Base-by-base conservation (phyloP, 2,797 vertebrate genomes). In the Phylloscopus collybita region DNA sequence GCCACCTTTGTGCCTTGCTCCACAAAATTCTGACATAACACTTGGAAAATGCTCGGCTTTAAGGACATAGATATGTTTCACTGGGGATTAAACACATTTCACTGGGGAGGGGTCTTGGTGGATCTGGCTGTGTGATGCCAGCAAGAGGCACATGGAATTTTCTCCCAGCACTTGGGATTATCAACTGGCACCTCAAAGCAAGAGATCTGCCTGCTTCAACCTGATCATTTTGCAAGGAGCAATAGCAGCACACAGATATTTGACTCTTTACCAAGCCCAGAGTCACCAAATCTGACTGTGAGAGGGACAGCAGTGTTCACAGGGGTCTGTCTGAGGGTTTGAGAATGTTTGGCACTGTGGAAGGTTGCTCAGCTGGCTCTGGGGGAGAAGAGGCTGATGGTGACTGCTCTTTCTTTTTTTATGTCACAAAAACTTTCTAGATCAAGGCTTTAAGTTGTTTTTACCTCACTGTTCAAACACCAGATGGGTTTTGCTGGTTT, bases 161-260 rank as follows among this genome's bases (percentile, higher is more conserved):
- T 34, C n/a, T 51, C 29, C 45, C 27, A 25, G 3, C 3, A 16
- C 16, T 17, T n/a, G 53, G 34, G 22, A 14, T 36, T 29, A 2
- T 38, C 1, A 2, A 0, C 30, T 11, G 20, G 19, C 3, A 2
- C 64, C 59, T 65, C 3, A 1, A 25, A 40, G 23, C 29, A 4
- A 0, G 2, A 56, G 49, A 42, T 49, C 32, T 60, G 22, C 73
- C 49, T 42, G 65, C 53, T 74, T 21, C 53, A 45, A 1, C 47
- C 57, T 40, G 49, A 54, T 19, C 23, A 2, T 38, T 38, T 38
- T 0, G 11, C 40, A 8, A 5, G 19, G 16, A 25, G 17, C 19
- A 49, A 7, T 4, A 29, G 26, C 1, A 67, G 51, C 36, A 73
- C 51, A 47, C 2, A 21, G 19, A 8, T 51, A 59, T 44, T 18